phyloP scores from a whole-genome alignment of 1,140 invertebrate species.

The Zaprionus taronus region DNA sequence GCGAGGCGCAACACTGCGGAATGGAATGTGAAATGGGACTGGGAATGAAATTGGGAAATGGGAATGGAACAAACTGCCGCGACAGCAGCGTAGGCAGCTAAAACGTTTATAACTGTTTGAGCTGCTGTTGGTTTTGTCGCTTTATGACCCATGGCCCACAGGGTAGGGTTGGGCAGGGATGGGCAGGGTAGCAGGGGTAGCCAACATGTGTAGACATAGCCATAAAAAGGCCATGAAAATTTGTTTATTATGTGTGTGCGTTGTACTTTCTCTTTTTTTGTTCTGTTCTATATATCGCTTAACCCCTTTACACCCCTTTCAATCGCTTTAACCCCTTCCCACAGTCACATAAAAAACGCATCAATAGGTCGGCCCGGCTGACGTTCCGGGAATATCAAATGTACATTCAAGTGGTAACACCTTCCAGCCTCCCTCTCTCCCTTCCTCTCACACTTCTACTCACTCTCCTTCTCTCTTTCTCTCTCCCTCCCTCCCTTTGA shows the following conservation, averaged over 20 bases:
- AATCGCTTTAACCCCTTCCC: slow-evolving; percentile 2
- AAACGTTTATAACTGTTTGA: slow-evolving; percentile 35
- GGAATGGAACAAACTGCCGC: slow-evolving; percentile 24
- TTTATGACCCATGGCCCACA: slow-evolving; percentile 30
- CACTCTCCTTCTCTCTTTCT: no score
- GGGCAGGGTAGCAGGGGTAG: neutral
- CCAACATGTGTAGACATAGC: slow-evolving; percentile 37
- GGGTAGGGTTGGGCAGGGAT: neutral
- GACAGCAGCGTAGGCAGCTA: slow-evolving; percentile 20
- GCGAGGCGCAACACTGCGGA: slow-evolving; percentile 10
- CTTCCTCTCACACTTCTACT: no score
- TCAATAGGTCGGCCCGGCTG: slow-evolving; percentile 31
- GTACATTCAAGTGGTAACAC: neutral
- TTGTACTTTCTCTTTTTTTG: slow-evolving; percentile 16
- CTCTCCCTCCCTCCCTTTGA: neutral
- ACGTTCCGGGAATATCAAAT: slow-evolving; percentile 41
- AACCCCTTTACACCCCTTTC: slow-evolving; percentile 30
- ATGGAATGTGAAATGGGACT: slow-evolving; percentile 24
- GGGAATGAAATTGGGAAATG: slow-evolving; percentile 2
- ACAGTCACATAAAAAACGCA: slow-evolving; percentile 30
- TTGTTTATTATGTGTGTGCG: slow-evolving; percentile 36
- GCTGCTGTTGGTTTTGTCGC: slow-evolving; percentile 25
- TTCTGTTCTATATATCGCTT: slow-evolving; percentile 2
- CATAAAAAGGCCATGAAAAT: slow-evolving; percentile 50
- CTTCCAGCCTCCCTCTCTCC: no score